Evolutionary conservation across 2,888 invertebrate genomes (phyloP), one percentile per base, ranked within the genome.

Genomic region (Clunio marinus): DNA sequence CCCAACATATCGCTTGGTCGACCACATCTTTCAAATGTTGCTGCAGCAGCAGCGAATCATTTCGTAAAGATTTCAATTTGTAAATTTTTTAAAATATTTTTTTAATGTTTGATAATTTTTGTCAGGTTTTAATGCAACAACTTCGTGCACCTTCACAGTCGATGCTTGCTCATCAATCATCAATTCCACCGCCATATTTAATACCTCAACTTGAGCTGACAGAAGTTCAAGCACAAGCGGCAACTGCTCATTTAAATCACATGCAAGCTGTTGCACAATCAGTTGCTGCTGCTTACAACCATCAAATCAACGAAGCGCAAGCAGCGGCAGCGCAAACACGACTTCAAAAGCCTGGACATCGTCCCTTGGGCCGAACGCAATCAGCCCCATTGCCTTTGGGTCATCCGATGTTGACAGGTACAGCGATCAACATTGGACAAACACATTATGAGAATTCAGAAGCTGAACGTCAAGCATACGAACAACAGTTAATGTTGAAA

Each of bases 1-100:
- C 96, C 96, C 75, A 96, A 96, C 83, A 96, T 96, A 77, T 95
- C 95, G 70, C 83, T 96, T 74, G 96, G 93, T 69, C 84, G 91
- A 74, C 92, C 92, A 71, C 89, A 85, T 75, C 80, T 84, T 73
- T 80, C 81, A 41, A 77, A 77, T 71, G 69, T 73, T 27, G 73
- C 71, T 55, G 71, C 74, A 27, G 73, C 73, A 25, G 75, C 76
- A 17, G 63, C 70, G 2, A 70, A 71, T 57, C 71, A 71, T 62
- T 69, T 69, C 51, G 59, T 58, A 46, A 63, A 57, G 8, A 32
- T 7, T 41, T 41, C 41, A 5, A n/a, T n/a, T 41, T 15, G 2
- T 2, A 10, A 3, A 41, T 13, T 2, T n/a, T n/a, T 41, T 3
- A 5, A 10, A 41, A 41, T n/a, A 41, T 41, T 32, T 32, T 3